Conservation (phyloP, 2,797 vertebrate genomes). For the Chloroceryle inda region DNA sequence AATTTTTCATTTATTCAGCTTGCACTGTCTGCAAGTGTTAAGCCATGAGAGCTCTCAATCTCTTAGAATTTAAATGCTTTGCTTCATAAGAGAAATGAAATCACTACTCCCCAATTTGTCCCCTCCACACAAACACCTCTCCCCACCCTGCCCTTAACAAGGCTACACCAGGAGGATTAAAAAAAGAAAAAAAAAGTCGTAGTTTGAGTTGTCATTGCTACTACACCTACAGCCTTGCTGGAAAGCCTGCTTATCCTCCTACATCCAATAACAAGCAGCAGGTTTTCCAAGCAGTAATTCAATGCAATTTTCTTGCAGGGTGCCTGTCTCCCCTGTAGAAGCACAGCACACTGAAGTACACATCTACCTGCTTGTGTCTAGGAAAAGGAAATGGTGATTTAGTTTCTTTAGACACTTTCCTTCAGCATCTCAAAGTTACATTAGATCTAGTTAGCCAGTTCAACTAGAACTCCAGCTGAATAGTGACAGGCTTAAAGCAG, state of each 20-base stretch:
- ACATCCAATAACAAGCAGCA: accelerated
- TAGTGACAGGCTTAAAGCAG: background rate
- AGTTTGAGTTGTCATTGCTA: background rate
- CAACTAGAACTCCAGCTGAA: background rate
- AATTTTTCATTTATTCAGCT: background rate
- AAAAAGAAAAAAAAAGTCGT: background rate
- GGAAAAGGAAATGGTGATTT: background rate
- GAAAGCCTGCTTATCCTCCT: background rate
- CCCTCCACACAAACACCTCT: no score
- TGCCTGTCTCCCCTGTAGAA: background rate
- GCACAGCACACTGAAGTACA: background rate
- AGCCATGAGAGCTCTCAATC: background rate
- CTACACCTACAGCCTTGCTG: background rate
- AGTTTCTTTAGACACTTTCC: background rate
- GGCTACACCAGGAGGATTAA: background rate
- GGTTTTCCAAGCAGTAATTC: background rate
- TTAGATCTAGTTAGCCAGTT: background rate
- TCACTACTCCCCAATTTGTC: background rate
- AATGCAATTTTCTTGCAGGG: background rate
- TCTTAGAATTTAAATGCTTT: background rate
- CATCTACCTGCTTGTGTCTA: no score
- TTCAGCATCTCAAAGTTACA: background rate
- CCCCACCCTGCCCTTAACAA: background rate
- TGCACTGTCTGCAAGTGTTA: background rate
- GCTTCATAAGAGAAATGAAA: background rate